phyloP scores from a whole-genome alignment of 2,888 invertebrate genomes.

The Callyntrura guangdongensis region DNA sequence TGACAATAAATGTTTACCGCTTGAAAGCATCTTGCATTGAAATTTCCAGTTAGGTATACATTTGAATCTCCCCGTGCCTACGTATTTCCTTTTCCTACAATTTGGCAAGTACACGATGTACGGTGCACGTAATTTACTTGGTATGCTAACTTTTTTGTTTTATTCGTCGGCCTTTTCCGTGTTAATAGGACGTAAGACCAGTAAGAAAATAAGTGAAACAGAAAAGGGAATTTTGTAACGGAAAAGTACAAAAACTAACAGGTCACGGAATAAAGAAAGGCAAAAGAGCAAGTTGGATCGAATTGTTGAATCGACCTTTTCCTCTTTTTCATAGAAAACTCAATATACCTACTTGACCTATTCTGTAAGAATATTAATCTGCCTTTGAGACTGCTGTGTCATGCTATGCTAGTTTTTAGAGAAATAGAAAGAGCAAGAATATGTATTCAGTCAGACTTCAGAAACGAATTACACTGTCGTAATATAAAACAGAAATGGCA shows the following conservation, averaged over 20 bases:
- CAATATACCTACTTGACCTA: neutral
- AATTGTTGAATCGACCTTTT: constrained; percentile 4
- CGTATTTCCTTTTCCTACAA: neutral
- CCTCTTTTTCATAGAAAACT: neutral
- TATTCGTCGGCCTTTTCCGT: neutral
- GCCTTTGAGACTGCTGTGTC: neutral
- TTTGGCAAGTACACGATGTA: neutral
- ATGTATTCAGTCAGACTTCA: no score
- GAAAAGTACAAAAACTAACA: neutral
- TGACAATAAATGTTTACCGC: no score
- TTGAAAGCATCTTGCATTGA: no score
- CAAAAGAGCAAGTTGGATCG: neutral
- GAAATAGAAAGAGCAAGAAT: neutral
- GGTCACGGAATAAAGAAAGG: neutral
- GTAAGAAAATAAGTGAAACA: neutral
- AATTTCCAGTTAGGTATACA: no score
- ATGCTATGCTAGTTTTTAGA: neutral
- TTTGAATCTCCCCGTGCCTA: neutral
- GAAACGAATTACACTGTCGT: no score
- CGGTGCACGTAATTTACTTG: neutral
- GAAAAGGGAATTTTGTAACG: neutral
- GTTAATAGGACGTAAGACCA: neutral
- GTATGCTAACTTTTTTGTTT: neutral
- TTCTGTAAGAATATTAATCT: no score
- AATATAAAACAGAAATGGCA: neutral